Evolutionary conservation across 2,888 invertebrate species (phyloP), one percentile per base, ranked within the genome.

Genomic region (Aphelenchoides bicaudatus): DNA sequence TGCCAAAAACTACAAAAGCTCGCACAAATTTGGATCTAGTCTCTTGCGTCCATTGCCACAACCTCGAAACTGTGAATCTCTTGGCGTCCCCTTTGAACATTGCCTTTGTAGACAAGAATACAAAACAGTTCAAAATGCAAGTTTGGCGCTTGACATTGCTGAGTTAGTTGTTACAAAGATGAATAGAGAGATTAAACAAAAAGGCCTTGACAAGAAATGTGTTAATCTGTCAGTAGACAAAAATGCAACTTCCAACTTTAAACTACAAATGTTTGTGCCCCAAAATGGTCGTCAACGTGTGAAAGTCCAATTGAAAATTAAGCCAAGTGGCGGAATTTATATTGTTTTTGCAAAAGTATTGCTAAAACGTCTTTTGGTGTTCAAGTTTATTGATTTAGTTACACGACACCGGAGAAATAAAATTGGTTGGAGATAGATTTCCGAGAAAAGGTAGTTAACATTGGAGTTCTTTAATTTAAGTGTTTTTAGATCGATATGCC

Each of bases 401-500:
- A 23, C 13, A 13, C 3, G 28, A 30, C 37, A 28, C 19, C 10
- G n/a, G n/a, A n/a, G 29, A 31, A 8, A 2, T 51, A n/a, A 16
- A 30, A 34, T 2, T 51, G 52, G 28, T 51, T n/a, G 13, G 38
- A 21, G 13, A 51, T 21, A 16, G 28, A 2, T 51, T 34, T 19
- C 34, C 52, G n/a, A 39, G 53, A 8, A 23, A 25, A n/a, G n/a
- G n/a, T n/a, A n/a, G n/a, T n/a, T n/a, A n/a, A n/a, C n/a, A n/a
- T n/a, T n/a, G n/a, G n/a, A n/a, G n/a, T n/a, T n/a, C n/a, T n/a
- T n/a, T n/a, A n/a, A n/a, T n/a, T n/a, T n/a, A n/a, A n/a, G n/a
- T n/a, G n/a, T n/a, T n/a, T n/a, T n/a, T n/a, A n/a, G 53, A 53
- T 21, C 46, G 46, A 19, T 53, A 53, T 30, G 47, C 19, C 19